These are phyloP conservation scores for Pseudomyrmex concolor DNA, from an alignment of 1,140 invertebrate genomes.

Conservation along the genomic window DNA sequence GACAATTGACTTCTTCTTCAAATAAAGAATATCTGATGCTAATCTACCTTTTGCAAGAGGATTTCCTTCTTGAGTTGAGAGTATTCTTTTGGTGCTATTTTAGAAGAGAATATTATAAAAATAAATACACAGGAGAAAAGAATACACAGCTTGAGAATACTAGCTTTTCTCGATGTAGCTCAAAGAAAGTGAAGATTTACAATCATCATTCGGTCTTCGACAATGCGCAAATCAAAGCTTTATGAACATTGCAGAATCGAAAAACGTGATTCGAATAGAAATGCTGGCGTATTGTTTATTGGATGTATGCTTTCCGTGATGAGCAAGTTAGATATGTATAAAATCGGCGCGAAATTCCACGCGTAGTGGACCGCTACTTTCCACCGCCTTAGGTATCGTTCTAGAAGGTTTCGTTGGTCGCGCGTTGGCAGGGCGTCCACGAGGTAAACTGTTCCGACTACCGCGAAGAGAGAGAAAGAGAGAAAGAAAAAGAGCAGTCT, in stretches of 20 bases:
- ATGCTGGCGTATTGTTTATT: background rate
- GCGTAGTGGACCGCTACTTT: conserved; percentile 21
- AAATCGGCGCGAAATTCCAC: conserved; percentile 25
- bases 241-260: background rate
- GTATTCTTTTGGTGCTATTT: too few species aligned
- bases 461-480: background rate
- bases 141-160: too few species aligned
- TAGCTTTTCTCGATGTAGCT: too few species aligned
- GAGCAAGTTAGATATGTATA: background rate
- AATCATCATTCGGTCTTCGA: background rate
- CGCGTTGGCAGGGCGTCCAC: conserved; percentile 19
- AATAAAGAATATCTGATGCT: too few species aligned
- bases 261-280: background rate
- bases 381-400: conserved; percentile 30
- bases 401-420: conserved; percentile 29
- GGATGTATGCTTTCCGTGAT: background rate
- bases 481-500: conserved; percentile 24
- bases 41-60: too few species aligned
- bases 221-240: background rate
- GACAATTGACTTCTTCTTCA: too few species aligned
- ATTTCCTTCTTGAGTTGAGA: too few species aligned
- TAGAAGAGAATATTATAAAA: too few species aligned
- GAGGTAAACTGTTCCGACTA: conserved; percentile 52
- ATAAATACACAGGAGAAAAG: too few species aligned
- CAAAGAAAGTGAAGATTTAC: too few species aligned